phyloP scores from a whole-genome alignment of 2,888 invertebrate species.

The Cheilosia grossa region DNA sequence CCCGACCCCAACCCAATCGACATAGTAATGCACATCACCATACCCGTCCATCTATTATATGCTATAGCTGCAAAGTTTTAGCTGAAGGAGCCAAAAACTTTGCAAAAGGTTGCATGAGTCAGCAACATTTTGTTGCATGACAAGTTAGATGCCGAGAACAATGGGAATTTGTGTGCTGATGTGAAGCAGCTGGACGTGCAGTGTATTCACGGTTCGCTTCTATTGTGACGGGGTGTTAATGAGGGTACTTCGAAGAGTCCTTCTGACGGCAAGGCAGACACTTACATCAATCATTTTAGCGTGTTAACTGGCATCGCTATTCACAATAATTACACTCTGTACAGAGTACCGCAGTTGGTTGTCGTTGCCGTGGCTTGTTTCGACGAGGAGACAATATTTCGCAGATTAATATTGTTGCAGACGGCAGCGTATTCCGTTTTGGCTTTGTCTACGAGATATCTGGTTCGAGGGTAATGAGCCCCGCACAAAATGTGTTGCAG shows the following conservation, averaged over 20 bases:
- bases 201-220: slow-evolving; percentile 17
- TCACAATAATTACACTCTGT: slow-evolving; percentile 43
- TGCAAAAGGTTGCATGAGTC: slow-evolving; percentile 61
- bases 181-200: not conserved
- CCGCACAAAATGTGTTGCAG: too few species aligned
- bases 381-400: slow-evolving; percentile 33
- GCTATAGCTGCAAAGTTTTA: slow-evolving; percentile 50
- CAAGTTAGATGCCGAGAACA: slow-evolving; percentile 65
- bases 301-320: slow-evolving; percentile 66
- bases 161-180: slow-evolving; percentile 30
- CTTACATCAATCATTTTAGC: slow-evolving; percentile 66
- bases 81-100: slow-evolving; percentile 45
- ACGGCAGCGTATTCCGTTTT: slow-evolving; percentile 48
- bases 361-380: slow-evolving; percentile 19
- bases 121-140: slow-evolving; percentile 73
- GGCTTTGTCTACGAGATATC: slow-evolving; percentile 15
- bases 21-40: slow-evolving; percentile 38
- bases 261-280: slow-evolving; percentile 31
- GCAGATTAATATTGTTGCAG: slow-evolving; percentile 67
- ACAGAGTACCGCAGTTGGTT: slow-evolving; percentile 4
- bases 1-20: slow-evolving; percentile 10
- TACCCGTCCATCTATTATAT: not conserved
- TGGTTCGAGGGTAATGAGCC: slow-evolving; percentile 23
- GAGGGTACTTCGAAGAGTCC: slow-evolving; percentile 47
- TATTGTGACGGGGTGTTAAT: slow-evolving; percentile 44